A percentile compares a stretch with the other conserved stretches of the same genome.
Evolutionary conservation across 2,113 vertebrate species (phyloP).

Genomic region (Lipotes vexillifer): DNA sequence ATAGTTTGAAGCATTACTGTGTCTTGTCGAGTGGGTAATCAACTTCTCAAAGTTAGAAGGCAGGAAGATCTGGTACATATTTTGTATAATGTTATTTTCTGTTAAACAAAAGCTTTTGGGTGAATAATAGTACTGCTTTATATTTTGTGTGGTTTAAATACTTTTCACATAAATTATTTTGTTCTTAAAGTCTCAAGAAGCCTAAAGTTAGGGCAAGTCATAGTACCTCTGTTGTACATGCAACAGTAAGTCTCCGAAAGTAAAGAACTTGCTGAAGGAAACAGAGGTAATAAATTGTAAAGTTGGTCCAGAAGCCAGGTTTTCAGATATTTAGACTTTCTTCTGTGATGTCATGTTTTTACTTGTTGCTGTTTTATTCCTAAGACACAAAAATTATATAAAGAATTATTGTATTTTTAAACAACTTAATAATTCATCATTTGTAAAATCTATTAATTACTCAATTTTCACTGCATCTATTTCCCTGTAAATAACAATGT

Average conservation of each 20-base stretch:
- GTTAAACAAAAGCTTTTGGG: background rate
- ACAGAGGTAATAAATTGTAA: background rate
- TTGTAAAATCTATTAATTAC: background rate
- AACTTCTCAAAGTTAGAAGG: background rate
- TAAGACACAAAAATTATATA: background rate
- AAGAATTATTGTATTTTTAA: background rate
- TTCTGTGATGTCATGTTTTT: background rate
- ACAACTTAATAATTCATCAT: background rate
- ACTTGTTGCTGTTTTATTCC: background rate
- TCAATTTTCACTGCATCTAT: background rate
- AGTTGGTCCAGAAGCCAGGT: background rate
- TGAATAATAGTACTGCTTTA: background rate
- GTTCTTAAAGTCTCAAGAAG: background rate
- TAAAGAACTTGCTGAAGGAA: background rate
- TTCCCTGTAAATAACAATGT: background rate
- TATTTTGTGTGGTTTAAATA: constrained; percentile 25
- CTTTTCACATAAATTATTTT: background rate
- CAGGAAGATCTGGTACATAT: background rate
- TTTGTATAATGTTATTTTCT: background rate
- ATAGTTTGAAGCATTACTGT: background rate
- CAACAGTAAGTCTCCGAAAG: background rate
- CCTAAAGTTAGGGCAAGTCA: background rate
- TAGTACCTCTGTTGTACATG: background rate
- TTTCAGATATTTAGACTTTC: background rate
- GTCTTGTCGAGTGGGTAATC: background rate